Evolutionary conservation across 92 coral and sea anemone species (phyloP).

Genomic region (Phenganax marumi): DNA sequence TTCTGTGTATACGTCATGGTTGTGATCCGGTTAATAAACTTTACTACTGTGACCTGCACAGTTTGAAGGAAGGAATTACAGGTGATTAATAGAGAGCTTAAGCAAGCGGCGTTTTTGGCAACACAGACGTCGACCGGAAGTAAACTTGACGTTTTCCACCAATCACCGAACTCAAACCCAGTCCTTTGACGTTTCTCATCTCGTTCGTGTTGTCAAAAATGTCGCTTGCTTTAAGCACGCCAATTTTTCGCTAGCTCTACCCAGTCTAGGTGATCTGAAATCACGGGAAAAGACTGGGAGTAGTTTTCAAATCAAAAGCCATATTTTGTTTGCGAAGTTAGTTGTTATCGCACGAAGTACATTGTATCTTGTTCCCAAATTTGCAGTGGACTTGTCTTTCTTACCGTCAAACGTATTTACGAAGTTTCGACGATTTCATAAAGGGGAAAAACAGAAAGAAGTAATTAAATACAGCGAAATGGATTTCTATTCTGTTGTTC

Average conservation of each 20-base stretch:
- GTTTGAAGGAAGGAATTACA: constrained; percentile 63
- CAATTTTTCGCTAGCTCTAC: neutral
- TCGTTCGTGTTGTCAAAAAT: no score
- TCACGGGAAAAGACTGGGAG: no score
- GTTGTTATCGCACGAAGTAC: neutral
- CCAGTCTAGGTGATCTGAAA: no score
- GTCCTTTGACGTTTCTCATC: no score
- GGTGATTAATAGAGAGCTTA: constrained; percentile 49
- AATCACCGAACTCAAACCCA: no score
- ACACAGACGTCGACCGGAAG: no score
- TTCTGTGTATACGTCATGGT: constrained; percentile 79
- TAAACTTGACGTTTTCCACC: no score
- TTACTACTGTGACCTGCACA: constrained; percentile 76
- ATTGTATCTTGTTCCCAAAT: neutral
- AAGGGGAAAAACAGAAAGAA: no score
- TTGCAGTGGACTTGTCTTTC: neutral
- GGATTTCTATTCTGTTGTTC: neutral
- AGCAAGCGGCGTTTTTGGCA: no score
- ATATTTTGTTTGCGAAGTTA: neutral
- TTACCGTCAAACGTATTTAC: neutral
- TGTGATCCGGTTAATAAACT: constrained; percentile 91
- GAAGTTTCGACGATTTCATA: no score
- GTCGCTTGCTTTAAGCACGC: no score
- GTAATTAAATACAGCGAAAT: no score
- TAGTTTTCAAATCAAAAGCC: neutral